phyloP scores from a whole-genome alignment of 2,797 vertebrate genomes.

The Thunnus albacares region DNA sequence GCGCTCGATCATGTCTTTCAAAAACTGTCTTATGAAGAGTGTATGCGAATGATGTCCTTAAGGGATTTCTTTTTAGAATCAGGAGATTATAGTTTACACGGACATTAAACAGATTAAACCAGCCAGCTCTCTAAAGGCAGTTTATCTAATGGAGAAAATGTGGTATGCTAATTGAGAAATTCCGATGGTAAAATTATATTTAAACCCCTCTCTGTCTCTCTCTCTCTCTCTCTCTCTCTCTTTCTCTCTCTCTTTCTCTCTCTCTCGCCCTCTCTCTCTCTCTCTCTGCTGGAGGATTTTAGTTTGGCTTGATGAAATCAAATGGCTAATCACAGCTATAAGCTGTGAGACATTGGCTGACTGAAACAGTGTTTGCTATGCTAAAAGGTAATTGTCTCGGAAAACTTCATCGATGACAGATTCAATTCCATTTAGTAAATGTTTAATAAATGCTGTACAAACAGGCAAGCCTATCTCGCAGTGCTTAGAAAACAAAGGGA shows the following conservation, averaged over 20 bases:
- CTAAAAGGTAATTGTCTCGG: slow-evolving; percentile 93
- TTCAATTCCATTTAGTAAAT: slow-evolving; percentile 96
- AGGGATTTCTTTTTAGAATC: slow-evolving; percentile 88
- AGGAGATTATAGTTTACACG: slow-evolving; percentile 88
- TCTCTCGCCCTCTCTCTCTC: slow-evolving; percentile 30
- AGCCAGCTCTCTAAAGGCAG: slow-evolving; percentile 87
- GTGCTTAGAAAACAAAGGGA: slow-evolving; percentile 95
- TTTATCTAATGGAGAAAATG: slow-evolving; percentile 89
- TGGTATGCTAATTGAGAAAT: slow-evolving; percentile 88
- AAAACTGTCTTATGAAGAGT: slow-evolving; percentile 81
- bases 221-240: slow-evolving; percentile 25
- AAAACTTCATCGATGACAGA: slow-evolving; percentile 96
- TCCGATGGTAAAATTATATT: slow-evolving; percentile 86
- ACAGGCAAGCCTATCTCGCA: slow-evolving; percentile 90
- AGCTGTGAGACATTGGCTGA: slow-evolving; percentile 86
- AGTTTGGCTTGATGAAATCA: slow-evolving; percentile 85
- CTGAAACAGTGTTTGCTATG: slow-evolving; percentile 92
- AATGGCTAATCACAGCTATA: slow-evolving; percentile 84
- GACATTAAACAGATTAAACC: slow-evolving; percentile 89
- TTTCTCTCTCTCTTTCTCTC: slow-evolving; percentile 34
- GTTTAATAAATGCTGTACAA: slow-evolving; percentile 97
- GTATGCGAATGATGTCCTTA: slow-evolving; percentile 85
- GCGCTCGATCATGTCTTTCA: slow-evolving; percentile 83
- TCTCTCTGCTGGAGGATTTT: slow-evolving; percentile 74
- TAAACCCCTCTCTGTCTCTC: slow-evolving; percentile 61